Conservation (phyloP, 2,888 invertebrate genomes). For the Drosophila recens region DNA sequence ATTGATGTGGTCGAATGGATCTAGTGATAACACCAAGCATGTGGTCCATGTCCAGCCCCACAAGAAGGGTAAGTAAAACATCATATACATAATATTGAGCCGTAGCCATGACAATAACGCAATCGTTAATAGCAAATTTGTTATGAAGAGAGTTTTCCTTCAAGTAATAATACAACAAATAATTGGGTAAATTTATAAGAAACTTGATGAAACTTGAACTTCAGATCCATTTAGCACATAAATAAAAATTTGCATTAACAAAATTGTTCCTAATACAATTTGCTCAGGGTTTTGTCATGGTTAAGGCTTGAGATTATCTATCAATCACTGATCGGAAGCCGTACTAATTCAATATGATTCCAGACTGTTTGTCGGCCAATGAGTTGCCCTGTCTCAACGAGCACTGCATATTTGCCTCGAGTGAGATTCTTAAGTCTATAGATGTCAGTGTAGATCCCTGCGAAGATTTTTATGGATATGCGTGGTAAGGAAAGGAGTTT, state of each 20-base stretch:
- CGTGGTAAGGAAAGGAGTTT: conserved; percentile 86
- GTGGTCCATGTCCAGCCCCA: conserved; percentile 86
- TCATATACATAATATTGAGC: not conserved
- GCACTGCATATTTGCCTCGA: conserved; percentile 94
- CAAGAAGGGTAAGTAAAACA: conserved; percentile 83
- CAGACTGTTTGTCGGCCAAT: conserved; percentile 59
- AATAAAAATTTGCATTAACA: too few relatives aligned
- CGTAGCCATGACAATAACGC: not conserved
- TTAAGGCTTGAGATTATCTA: not conserved
- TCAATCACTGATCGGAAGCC: not conserved
- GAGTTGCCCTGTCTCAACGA: conserved; percentile 89
- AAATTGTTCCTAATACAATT: not conserved
- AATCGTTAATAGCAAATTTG: not conserved
- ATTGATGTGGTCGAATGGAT: conserved; percentile 87
- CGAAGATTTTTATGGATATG: conserved; percentile 94
- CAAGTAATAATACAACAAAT: too few relatives aligned
- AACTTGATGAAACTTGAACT: too few relatives aligned
- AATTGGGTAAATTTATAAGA: too few relatives aligned
- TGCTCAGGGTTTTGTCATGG: not conserved
- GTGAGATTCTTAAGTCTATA: conserved; percentile 92
- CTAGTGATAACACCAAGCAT: conserved; percentile 85
- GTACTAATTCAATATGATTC: not conserved
- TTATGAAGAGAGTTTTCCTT: too few relatives aligned
- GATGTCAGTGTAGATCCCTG: conserved; percentile 92
- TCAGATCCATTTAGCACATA: too few relatives aligned